Evolutionary conservation across 2,888 invertebrate genomes (phyloP).

Genomic region (Norana najaformis): DNA sequence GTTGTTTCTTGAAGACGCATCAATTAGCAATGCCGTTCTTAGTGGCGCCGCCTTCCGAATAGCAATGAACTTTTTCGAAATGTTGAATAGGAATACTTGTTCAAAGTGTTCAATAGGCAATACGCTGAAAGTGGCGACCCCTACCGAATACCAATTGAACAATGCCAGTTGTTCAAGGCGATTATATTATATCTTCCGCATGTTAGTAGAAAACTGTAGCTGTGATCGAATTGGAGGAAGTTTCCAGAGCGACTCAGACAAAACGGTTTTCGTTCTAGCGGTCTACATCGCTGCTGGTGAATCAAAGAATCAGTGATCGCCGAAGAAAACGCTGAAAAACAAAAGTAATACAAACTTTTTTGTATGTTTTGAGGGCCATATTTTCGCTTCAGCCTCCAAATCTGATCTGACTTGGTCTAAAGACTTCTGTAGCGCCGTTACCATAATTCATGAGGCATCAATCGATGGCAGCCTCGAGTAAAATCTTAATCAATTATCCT

Average conservation of each 20-base stretch:
- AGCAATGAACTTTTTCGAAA: neutral
- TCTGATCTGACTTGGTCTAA: too few species aligned
- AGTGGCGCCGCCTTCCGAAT: neutral
- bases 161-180: neutral
- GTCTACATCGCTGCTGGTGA: neutral
- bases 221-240: too few species aligned
- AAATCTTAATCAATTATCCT: too few species aligned
- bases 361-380: too few species aligned
- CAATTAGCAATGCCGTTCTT: neutral
- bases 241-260: neutral
- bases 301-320: neutral
- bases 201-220: neutral
- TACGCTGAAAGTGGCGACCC: neutral
- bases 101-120: too few species aligned
- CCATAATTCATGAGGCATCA: too few species aligned
- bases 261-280: neutral
- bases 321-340: neutral
- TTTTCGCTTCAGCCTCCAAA: too few species aligned
- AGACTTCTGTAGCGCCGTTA: too few species aligned
- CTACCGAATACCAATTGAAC: neutral
- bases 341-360: neutral
- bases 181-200: neutral
- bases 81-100: too few species aligned
- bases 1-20: too few species aligned
- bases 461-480: too few species aligned